These are phyloP conservation scores for Trachelus iudaicus DNA, from an alignment of 2,888 invertebrate species.

Conservation along the genomic window DNA sequence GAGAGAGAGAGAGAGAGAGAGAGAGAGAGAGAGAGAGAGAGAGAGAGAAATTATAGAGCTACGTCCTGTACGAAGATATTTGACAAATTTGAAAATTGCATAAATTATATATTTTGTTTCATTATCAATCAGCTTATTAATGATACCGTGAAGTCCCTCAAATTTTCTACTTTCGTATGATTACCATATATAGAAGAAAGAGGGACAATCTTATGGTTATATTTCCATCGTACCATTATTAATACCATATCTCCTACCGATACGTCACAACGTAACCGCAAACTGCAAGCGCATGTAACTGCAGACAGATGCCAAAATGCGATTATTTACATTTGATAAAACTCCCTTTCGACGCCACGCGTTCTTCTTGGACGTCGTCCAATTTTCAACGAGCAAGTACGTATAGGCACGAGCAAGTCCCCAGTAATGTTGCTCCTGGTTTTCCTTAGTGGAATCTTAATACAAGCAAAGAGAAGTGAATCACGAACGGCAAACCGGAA, in stretches of 20 bases:
- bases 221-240: not conserved
- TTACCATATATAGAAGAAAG: not conserved
- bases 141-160: too few species aligned
- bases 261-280: not conserved
- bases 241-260: not conserved
- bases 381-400: not conserved
- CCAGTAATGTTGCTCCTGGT: not conserved
- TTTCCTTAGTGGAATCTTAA: not conserved
- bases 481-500: not conserved
- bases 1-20: too few species aligned
- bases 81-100: not conserved
- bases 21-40: too few species aligned
- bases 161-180: too few species aligned
- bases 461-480: not conserved
- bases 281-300: not conserved
- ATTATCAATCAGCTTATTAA: not conserved
- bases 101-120: not conserved
- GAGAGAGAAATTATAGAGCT: too few species aligned
- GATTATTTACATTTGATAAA: not conserved
- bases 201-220: not conserved
- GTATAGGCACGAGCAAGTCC: not conserved
- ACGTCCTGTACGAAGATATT: not conserved
- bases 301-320: not conserved
- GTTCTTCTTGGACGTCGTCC: not conserved
- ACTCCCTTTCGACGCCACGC: not conserved